phyloP scores from a whole-genome alignment of 2,888 invertebrate species.

The Noctuana brunneofusca region DNA sequence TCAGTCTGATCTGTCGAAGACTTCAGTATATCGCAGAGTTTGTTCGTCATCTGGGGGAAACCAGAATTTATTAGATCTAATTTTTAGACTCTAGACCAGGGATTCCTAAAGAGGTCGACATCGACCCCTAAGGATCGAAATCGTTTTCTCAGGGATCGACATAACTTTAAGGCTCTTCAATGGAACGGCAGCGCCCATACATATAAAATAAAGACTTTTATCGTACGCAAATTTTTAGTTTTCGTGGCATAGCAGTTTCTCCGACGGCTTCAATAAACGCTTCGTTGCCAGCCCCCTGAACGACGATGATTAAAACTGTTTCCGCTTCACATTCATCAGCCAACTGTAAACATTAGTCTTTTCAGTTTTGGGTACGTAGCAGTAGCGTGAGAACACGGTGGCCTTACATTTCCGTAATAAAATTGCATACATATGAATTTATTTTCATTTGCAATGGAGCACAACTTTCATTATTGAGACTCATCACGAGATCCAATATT shows the following conservation, averaged over 20 bases:
- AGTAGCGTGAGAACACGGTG: no score
- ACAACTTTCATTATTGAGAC: slow-evolving; percentile 73
- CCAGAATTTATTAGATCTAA: neutral
- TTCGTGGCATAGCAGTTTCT: slow-evolving; percentile 67
- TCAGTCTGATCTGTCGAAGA: slow-evolving; percentile 51
- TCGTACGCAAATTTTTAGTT: slow-evolving; percentile 76
- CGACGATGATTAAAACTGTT: slow-evolving; percentile 77
- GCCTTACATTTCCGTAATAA: neutral
- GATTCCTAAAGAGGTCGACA: no score
- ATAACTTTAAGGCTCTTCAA: no score
- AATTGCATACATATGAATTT: slow-evolving; percentile 80
- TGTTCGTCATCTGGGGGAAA: slow-evolving; percentile 53
- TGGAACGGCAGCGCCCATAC: no score
- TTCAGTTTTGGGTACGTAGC: no score
- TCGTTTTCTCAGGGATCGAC: no score
- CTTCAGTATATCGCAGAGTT: slow-evolving; percentile 51
- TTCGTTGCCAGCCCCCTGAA: slow-evolving; percentile 80
- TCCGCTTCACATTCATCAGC: slow-evolving; percentile 78
- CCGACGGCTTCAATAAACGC: slow-evolving; percentile 84
- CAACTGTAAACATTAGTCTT: slow-evolving; percentile 49
- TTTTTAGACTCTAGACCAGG: no score
- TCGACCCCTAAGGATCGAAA: no score
- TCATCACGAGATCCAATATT: slow-evolving; percentile 80
- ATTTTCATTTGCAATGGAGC: slow-evolving; percentile 81
- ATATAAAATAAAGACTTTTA: neutral